Conservation (phyloP, 2,888 invertebrate genomes). For the Lasioglossum pauxillum region DNA sequence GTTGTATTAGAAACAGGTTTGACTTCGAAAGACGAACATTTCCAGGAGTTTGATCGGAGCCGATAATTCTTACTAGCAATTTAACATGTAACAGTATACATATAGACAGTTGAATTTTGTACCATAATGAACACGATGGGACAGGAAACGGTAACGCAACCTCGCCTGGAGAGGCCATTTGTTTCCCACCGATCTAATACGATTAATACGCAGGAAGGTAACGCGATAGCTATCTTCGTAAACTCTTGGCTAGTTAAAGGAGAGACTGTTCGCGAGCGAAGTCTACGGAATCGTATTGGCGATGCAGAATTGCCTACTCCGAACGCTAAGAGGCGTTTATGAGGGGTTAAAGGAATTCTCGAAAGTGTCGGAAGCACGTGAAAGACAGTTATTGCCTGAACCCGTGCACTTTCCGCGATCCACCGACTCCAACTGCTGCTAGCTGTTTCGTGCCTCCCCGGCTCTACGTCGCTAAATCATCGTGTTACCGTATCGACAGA, state of each 20-base stretch:
- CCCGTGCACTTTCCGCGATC: neutral
- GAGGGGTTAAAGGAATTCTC: neutral
- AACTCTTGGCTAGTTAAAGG: neutral
- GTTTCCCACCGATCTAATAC: constrained; percentile 10
- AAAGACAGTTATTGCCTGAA: constrained; percentile 1
- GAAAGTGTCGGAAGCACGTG: neutral
- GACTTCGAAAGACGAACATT: neutral
- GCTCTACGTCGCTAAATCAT: constrained; percentile 36
- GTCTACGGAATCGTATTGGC: neutral
- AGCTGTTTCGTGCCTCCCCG: neutral
- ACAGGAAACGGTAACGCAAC: constrained; percentile 1
- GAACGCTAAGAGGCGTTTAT: neutral
- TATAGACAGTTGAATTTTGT: neutral
- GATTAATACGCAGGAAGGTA: constrained; percentile 1
- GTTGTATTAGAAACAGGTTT: neutral
- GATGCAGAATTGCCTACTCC: neutral
- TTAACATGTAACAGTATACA: neutral
- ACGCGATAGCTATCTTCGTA: neutral
- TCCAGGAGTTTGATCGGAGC: neutral
- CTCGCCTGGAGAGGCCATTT: neutral
- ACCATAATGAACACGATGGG: neutral
- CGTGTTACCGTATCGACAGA: constrained; percentile 35
- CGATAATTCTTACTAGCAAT: neutral
- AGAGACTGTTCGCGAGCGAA: neutral
- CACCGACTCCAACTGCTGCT: neutral